Base-by-base conservation (phyloP, 2,888 invertebrate species). In the Drosophila neutralis region DNA sequence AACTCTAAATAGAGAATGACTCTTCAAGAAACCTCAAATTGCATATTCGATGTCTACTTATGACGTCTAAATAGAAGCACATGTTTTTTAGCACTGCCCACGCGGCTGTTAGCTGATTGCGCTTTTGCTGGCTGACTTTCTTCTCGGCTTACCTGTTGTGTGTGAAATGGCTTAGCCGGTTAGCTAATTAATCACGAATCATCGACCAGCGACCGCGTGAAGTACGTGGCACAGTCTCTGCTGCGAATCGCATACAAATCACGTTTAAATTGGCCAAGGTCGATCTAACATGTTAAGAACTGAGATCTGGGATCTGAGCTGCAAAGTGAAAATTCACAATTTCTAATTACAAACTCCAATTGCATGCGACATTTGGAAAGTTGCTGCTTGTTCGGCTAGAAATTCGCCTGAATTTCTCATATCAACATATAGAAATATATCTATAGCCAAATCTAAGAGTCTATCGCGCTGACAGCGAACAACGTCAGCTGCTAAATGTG, bases 171-270 rank as follows among this genome's bases (percentile, higher is more conserved):
- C 13, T 75, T 69, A 36, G 52, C 72, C 75, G 51, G 60, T 57
- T 53, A 64, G 54, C 60, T 66, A 76, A 84, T 84, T 82, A 84
- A 87, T 77, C 87, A 84, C 84, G 84, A 84, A 64, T 76, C 64
- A 59, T 67, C 81, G 83, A 66, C 49, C 68, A 57, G 29, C 52
- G 60, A 71, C 54, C 40, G 78, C 74, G 48, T 62, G 53, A 61
- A 69, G 67, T 79, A 83, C 88, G 87, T 81, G 84, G 79, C 59
- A 64, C 31, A 53, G 45, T 71, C 70, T 58, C 27, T 31, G 15
- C 33, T 18, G 49, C 15, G 59, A 75, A 88, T 86, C 67, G 69
- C 58, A 63, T 48, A 63, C 69, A 71, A 82, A 89, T 89, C 84
- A 89, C 84, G 84, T 84, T 71, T 63, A 54, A 49, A 54, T 58